Percentiles rank a stretch among this genome's conserved stretches.
These are phyloP conservation scores for Zaprionus bogoriensis DNA, from an alignment of 2,888 invertebrate genomes.

Conservation along the genomic window DNA sequence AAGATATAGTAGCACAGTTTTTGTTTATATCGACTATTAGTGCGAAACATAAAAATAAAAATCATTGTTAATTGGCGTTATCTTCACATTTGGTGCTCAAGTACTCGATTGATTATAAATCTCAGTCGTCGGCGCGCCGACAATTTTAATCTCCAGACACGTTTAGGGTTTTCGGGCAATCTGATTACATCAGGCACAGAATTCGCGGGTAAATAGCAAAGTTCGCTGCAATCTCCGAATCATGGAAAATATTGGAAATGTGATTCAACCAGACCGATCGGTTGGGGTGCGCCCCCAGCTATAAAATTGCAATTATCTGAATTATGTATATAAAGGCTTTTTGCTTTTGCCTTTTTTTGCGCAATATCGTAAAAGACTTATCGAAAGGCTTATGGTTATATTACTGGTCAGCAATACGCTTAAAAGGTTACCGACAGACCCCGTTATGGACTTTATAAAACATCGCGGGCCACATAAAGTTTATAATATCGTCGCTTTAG, in stretches of 20 bases:
- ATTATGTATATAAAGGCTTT: background rate
- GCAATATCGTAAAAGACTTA: constrained; percentile 42
- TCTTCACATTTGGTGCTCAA: constrained; percentile 15
- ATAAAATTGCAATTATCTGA: background rate
- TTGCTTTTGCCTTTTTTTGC: background rate
- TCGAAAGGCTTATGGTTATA: constrained; percentile 42
- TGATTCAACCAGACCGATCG: constrained; percentile 16
- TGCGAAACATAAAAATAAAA: constrained; percentile 50
- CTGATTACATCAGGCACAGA: constrained; percentile 27
- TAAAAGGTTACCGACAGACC: constrained; percentile 65
- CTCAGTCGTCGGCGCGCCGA: constrained; percentile 3
- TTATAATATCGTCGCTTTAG: constrained; percentile 62
- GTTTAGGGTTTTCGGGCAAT: constrained; percentile 2
- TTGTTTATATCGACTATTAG: constrained; percentile 41
- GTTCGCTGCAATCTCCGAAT: constrained; percentile 3
- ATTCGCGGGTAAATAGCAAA: constrained; percentile 19
- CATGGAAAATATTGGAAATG: background rate
- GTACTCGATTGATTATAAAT: constrained; percentile 24
- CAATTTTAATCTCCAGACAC: constrained; percentile 23
- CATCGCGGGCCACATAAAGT: constrained; percentile 40
- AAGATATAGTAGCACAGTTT: constrained; percentile 29
- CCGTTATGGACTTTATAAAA: constrained; percentile 78
- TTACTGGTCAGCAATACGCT: constrained; percentile 41
- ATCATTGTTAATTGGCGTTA: constrained; percentile 21
- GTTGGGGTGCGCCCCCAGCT: too few species aligned